Base-by-base conservation (phyloP, 2,888 invertebrate genomes). In the Diarsia dahlii region DNA sequence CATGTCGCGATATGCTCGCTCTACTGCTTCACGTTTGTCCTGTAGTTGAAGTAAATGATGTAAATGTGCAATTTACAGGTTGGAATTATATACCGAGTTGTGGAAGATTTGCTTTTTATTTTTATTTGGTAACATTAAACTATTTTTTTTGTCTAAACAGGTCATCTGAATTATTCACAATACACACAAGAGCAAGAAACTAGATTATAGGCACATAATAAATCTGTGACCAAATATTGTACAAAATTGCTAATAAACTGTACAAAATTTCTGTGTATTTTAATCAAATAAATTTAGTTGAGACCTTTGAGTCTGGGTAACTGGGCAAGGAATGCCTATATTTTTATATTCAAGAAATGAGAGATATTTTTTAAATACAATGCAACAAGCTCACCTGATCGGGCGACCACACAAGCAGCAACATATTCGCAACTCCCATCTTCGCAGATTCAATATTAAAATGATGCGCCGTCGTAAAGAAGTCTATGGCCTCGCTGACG, bases 401-500 rank as follows among this genome's bases (percentile, higher is more conserved):
- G n/a, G 97, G 97, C 18, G 98, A 98, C 97, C 98, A 98, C 75
- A 99, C 98, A 66, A 99, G 96, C 72, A 97, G 96, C 84, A 99
- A 93, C 98, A 99, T 98, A 87, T 97, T 97, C 76, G 97, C 97
- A 78, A 99, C 97, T 2, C 98, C 99, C 54, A 95, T 90, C 85
- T 97, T 97, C 5, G 98, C 98, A 70, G 97, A 97, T 80, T 97
- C 97, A n/a, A 99, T 97, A 72, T 98, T 97, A 90, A 98, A 98
- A 84, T 98, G 97, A 89, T 97, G 98, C 0, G 98, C 98, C 0
- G 98, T 97, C 0, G 98, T 98, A 87, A 99, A 98, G 92, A 99
- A 99, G 78, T 98, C 98, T 46, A 99, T 98, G 0, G 99, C 98
- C 92, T 99, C 99, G 72, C 98, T 97, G 20, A 99, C 98, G 92